These are phyloP conservation scores for Himantopus leucocephalus DNA, from an alignment of 2,113 vertebrate genomes.

Conservation along the genomic window DNA sequence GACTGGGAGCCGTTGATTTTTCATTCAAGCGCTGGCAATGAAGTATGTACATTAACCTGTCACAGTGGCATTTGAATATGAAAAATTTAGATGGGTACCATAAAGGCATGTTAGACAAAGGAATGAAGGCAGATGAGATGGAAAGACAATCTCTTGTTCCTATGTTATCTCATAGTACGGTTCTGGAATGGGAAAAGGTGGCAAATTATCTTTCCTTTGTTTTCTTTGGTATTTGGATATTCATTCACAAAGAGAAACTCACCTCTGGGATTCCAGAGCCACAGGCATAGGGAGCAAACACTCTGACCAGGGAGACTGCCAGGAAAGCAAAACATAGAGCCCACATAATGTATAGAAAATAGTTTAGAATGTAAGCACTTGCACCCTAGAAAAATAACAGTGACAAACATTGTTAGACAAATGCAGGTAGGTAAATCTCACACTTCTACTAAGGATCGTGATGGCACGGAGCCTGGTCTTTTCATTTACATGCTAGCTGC, in stretches of 20 bases:
- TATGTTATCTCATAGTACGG: neutral
- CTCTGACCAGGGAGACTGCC: slow-evolving; percentile 94
- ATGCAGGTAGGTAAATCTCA: neutral
- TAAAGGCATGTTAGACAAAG: neutral
- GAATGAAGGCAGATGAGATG: neutral
- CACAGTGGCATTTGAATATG: neutral
- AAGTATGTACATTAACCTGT: neutral
- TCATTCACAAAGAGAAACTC: slow-evolving; percentile 23
- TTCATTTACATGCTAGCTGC: neutral
- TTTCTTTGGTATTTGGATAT: neutral
- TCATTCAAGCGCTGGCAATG: neutral
- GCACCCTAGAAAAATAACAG: slow-evolving; percentile 81
- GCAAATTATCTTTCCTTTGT: neutral
- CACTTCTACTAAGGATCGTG: neutral
- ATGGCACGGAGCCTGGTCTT: neutral
- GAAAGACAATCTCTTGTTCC: neutral
- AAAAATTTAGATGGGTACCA: neutral
- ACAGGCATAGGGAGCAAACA: slow-evolving; percentile 97
- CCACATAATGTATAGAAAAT: slow-evolving; percentile 93
- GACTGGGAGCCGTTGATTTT: neutral
- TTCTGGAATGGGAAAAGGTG: neutral
- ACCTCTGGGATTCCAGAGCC: slow-evolving; percentile 99
- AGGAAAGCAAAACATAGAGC: slow-evolving; percentile 93
- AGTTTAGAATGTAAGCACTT: slow-evolving; percentile 93
- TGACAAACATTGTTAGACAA: slow-evolving; percentile 45